A percentile compares a stretch with the other conserved stretches of the same genome.
Conservation (phyloP, 1,140 invertebrate genomes). For the Bombus breviceps region DNA sequence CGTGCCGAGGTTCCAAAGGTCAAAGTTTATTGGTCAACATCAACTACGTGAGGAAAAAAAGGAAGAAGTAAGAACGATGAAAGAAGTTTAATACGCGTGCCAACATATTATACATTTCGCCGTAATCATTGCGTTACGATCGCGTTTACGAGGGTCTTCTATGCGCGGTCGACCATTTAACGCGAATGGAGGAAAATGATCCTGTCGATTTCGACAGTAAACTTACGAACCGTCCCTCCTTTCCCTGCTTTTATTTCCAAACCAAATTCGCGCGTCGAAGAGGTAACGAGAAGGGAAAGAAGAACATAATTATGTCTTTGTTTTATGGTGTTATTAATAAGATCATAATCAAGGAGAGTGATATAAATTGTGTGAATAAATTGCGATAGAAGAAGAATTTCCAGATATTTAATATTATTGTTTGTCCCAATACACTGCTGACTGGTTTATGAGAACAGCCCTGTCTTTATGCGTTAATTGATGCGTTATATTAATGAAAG, state of each 20-base stretch:
- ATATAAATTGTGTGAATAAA: too few relatives aligned
- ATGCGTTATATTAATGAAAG: too few relatives aligned
- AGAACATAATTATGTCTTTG: not conserved
- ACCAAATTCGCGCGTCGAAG: not conserved
- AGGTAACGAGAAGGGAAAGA: not conserved
- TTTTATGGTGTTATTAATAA: not conserved
- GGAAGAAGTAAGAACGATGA: not conserved
- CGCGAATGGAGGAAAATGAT: not conserved
- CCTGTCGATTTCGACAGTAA: not conserved
- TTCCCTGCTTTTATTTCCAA: not conserved
- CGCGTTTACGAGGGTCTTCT: conserved; percentile 13
- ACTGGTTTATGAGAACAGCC: too few relatives aligned
- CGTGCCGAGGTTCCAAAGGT: not conserved
- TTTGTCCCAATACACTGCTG: too few relatives aligned
- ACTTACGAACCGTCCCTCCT: not conserved
- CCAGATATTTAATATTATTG: too few relatives aligned
- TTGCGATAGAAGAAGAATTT: too few relatives aligned
- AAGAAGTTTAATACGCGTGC: not conserved
- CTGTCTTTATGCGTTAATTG: too few relatives aligned
- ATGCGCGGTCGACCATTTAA: not conserved
- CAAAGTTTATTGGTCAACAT: not conserved
- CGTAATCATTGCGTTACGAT: conserved; percentile 13
- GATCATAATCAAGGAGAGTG: too few relatives aligned
- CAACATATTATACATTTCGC: not conserved
- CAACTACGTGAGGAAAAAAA: too few relatives aligned